phyloP scores from a whole-genome alignment of 2,113 vertebrate genomes.

The Anhinga anhinga region DNA sequence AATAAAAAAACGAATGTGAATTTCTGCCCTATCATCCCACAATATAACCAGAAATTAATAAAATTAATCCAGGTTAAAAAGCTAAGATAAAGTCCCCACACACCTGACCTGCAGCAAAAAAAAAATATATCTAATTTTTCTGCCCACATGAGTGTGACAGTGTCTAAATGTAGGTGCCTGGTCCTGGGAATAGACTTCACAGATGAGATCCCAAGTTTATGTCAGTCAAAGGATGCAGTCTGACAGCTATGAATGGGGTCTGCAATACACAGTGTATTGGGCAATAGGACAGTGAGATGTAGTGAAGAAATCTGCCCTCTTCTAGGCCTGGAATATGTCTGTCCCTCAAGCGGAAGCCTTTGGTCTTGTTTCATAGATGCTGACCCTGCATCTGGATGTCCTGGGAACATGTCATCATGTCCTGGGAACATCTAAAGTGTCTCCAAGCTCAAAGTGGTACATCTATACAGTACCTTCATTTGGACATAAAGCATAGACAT shows the following conservation, averaged over 20 bases:
- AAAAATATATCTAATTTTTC: background rate
- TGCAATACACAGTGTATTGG: background rate
- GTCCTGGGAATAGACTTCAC: background rate
- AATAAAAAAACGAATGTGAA: background rate
- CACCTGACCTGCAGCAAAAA: background rate
- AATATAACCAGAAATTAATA: background rate
- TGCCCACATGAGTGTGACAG: background rate
- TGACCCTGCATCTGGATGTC: background rate
- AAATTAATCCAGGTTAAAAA: background rate
- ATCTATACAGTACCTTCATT: background rate
- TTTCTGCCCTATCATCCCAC: background rate
- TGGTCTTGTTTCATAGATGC: background rate
- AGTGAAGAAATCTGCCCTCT: background rate
- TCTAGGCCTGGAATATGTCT: background rate
- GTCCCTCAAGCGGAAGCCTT: background rate
- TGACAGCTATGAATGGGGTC: background rate
- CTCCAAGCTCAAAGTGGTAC: background rate
- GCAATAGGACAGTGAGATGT: background rate
- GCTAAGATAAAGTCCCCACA: background rate
- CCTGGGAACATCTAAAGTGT: background rate
- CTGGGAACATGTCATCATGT: background rate
- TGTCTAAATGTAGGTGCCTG: background rate
- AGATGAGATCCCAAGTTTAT: background rate
- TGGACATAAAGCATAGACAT: background rate
- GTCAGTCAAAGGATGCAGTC: background rate